Evolutionary conservation across 2,888 invertebrate genomes (phyloP), one percentile per base, ranked within the genome.

Genomic region (Cacoxenus indagator): DNA sequence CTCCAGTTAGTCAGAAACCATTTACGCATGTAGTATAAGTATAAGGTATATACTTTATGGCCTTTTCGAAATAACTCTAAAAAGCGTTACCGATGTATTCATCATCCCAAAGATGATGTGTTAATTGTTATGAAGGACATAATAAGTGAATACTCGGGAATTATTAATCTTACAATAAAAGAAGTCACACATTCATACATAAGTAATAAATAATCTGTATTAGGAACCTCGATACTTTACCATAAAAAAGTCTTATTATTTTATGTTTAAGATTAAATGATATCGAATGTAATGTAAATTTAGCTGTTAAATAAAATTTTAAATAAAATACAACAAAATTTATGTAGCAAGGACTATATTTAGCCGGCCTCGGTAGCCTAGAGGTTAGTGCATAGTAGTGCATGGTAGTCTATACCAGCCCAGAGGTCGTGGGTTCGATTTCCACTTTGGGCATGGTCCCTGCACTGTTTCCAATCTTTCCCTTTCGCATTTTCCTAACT

Each of bases 271-370:
- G 43, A 61, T 43, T 43, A 22, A 51, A 9, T 9, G 24, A 37
- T 61, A 61, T 61, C n/a, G 17, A 22, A 24, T 61, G 43, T 61
- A 37, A 43, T 61, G 22, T 61, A 43, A 61, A 61, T 61, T 61
- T 61, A 61, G 61, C 43, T 61, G 61, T 61, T 61, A 61, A 37
- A 61, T 37, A 61, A 37, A 61, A 57, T 57, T 57, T 57, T 57
- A 57, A 57, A 29, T 57, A 29, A 57, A 29, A 57, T 27, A 57
- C 48, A 51, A 26, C 61, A 31, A 64, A 31, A 37, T 29, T 43
- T 64, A 65, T n/a, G n/a, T n/a, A n/a, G n/a, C n/a, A 69, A 68
- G 70, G 69, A 62, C 65, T 69, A 70, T 19, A 19, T 37, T 14
- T 29, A 46, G 19, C 17, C 14, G n/a, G n/a, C n/a, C n/a, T n/a